Conservation (phyloP, 2,888 invertebrate species). For the Eupeodes latifasciatus region DNA sequence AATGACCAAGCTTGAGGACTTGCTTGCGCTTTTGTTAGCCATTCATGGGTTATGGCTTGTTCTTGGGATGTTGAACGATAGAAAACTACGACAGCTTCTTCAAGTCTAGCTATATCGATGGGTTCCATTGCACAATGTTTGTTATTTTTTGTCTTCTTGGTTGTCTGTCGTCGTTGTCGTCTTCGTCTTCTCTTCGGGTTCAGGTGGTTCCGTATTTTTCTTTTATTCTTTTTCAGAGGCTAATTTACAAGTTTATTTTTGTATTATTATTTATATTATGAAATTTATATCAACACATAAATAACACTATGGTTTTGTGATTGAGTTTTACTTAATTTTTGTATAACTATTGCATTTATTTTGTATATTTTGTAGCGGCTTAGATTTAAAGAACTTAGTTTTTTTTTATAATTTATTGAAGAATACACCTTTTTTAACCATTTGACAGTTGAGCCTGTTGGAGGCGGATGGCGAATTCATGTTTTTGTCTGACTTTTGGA, state of each 20-base stretch:
- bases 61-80: slow-evolving; percentile 85
- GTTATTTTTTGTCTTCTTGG: slow-evolving; percentile 24
- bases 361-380: slow-evolving; percentile 55
- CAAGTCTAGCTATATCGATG: slow-evolving; percentile 82
- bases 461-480: slow-evolving; percentile 56
- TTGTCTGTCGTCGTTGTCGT: slow-evolving; percentile 15
- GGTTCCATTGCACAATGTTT: slow-evolving; percentile 79
- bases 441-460: slow-evolving; percentile 73
- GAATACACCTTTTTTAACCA: slow-evolving; percentile 74
- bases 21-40: slow-evolving; percentile 93
- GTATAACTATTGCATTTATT: slow-evolving; percentile 38
- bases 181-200: slow-evolving; percentile 6
- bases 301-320: slow-evolving; percentile 10
- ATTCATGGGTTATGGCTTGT: slow-evolving; percentile 92
- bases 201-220: slow-evolving; percentile 26
- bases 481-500: slow-evolving; percentile 36
- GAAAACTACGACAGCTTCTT: slow-evolving; percentile 83
- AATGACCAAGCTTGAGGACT: slow-evolving; percentile 96
- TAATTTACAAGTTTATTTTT: slow-evolving; percentile 24
- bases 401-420: slow-evolving; percentile 48
- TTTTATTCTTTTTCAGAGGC: slow-evolving; percentile 41
- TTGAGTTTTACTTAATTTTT: slow-evolving; percentile 20
- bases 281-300: slow-evolving; percentile 18
- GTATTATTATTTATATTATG: background rate
- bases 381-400: slow-evolving; percentile 25